Base-by-base conservation (phyloP, 1,140 invertebrate species). In the Anoplolepis gracilipes region DNA sequence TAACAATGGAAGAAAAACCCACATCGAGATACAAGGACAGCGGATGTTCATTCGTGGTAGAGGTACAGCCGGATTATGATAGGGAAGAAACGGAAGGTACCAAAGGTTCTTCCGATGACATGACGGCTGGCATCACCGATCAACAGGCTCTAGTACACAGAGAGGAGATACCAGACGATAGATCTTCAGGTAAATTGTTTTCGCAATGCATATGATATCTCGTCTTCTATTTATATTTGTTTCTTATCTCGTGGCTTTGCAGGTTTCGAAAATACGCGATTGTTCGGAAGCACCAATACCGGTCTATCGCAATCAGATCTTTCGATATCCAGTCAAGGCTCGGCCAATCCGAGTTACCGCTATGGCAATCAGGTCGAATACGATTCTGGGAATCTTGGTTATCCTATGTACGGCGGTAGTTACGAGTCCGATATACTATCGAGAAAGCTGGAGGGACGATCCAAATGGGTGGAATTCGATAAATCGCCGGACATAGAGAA, bases 301-400 rank as follows among this genome's bases (percentile, higher is more conserved):
- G 97, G 97, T 1, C 94, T 98, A 5, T 97, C 97, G 11, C 97
- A 97, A 90, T 97, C 97, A 1, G 97, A 97, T 88, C 95, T 97
- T 0, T 97, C 97, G 78, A 96, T 97, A 89, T 97, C 96, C 5
- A 97, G 97, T 7, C 96, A 96, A 39, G 96, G 95, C 11, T 97
- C 96, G 22, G 96, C 96, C 57, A 97, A 97, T 92, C 96, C 96
- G 13, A 97, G 96, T 85, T 98, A 97, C 90, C 96, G 96, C 57
- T 98, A 98, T 90, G 96, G 97, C 61, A 97, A 97, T 91, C 97
- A 97, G 93, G 93, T 97, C 85, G 96, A 97, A n/a, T 97, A 97
- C 91, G 96, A 97, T 76, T 96, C 96, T 84, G 97, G 97, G 33
- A 96, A 96, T 69, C 96, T 97, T 73, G 97, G 96, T 36, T 97